Conservation (phyloP, 2,797 vertebrate genomes). For the Micromesistius poutassou region DNA sequence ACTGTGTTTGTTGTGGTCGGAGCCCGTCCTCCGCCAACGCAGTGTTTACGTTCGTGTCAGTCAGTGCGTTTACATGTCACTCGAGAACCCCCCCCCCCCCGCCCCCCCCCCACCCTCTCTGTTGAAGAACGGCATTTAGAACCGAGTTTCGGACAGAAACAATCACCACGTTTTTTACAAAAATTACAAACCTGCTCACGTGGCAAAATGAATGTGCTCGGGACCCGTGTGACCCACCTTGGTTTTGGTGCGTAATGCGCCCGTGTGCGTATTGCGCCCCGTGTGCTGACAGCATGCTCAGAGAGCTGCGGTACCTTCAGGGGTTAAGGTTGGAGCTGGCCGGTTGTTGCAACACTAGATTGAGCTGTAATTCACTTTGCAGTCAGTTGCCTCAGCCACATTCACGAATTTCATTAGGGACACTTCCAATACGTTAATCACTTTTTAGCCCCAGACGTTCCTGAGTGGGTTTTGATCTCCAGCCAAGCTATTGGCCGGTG, state of each 20-base stretch:
- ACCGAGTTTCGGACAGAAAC: too few species aligned
- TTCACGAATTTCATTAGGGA: constrained; percentile 19
- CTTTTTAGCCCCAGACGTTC: neutral
- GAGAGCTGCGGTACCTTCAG: neutral
- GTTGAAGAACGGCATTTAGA: too few species aligned
- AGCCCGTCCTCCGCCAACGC: neutral
- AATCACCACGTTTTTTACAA: neutral
- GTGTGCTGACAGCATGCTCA: neutral
- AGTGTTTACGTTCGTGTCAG: too few species aligned
- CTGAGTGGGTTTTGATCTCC: constrained; percentile 20
- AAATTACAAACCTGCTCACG: neutral
- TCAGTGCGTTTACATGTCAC: too few species aligned
- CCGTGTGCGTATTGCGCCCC: too few species aligned
- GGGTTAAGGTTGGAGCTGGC: neutral
- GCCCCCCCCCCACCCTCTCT: too few species aligned
- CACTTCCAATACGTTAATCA: constrained; percentile 25
- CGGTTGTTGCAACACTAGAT: neutral
- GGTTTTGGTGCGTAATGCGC: too few species aligned
- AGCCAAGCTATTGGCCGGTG: constrained; percentile 13
- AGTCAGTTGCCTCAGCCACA: neutral
- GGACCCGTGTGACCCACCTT: too few species aligned
- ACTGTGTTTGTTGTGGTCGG: too few species aligned
- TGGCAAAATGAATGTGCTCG: neutral
- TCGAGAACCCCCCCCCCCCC: too few species aligned
- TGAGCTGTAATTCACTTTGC: neutral